Conservation (phyloP, 2,797 vertebrate species). For the Gobionotothen gibberifrons region DNA sequence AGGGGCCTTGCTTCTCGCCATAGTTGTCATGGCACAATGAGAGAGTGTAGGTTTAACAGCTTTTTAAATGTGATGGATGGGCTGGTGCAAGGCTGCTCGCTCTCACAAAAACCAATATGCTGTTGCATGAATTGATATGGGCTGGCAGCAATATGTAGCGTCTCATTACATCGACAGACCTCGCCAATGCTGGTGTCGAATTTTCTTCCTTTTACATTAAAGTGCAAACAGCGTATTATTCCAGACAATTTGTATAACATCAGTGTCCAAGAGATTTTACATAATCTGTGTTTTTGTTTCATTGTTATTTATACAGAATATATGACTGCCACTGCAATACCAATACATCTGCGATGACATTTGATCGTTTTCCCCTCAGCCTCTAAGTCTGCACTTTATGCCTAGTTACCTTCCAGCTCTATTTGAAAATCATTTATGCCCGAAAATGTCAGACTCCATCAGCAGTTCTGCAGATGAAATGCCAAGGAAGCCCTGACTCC, state of each 20-base stretch:
- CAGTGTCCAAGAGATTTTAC: background rate
- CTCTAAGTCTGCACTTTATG: background rate
- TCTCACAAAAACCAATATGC: background rate
- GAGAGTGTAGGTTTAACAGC: background rate
- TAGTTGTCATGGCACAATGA: constrained; percentile 18
- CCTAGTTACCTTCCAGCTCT: background rate
- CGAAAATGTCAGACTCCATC: background rate
- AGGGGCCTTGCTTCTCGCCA: constrained; percentile 4
- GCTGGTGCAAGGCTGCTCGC: background rate
- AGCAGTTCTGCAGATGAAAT: background rate
- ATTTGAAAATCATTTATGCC: constrained; percentile 2
- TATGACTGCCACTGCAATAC: background rate
- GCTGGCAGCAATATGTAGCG: background rate
- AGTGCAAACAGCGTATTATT: background rate
- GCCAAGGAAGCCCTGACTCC: background rate
- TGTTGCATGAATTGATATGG: no score
- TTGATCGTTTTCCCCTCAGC: background rate
- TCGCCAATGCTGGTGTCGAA: background rate
- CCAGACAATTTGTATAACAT: background rate
- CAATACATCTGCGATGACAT: background rate
- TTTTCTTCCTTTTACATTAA: background rate
- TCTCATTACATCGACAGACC: background rate
- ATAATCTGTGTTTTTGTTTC: background rate
- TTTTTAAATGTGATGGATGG: constrained; percentile 23
- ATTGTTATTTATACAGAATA: background rate